A percentile compares a stretch with the other conserved stretches of the same genome.
These are phyloP conservation scores for Danio albolineatus DNA, from an alignment of 2,797 vertebrate genomes.

Conservation along the genomic window DNA sequence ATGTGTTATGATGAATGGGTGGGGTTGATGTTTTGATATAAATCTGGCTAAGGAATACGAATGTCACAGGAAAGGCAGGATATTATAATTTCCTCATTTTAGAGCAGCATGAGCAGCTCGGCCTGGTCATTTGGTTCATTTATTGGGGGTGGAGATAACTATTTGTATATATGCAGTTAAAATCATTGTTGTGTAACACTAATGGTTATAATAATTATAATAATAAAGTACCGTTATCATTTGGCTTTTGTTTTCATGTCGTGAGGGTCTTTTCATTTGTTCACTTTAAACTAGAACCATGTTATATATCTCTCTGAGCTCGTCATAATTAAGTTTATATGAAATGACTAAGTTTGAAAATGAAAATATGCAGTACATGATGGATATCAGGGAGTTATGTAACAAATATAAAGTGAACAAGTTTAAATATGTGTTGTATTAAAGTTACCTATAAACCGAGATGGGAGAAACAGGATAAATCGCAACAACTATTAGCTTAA, in stretches of 20 bases:
- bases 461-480: background rate
- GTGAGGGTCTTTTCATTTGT: background rate
- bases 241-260: slow-evolving; percentile 25
- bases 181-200: slow-evolving; percentile 51
- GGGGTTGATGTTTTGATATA: slow-evolving; percentile 57
- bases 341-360: background rate
- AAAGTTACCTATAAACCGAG: background rate
- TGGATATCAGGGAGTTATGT: background rate
- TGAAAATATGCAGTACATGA: background rate
- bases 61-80: slow-evolving; percentile 58
- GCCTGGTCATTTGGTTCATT: slow-evolving; percentile 1
- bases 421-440: background rate
- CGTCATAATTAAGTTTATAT: background rate
- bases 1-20: slow-evolving; percentile 57
- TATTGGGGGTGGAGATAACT: background rate
- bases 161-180: slow-evolving; percentile 41
- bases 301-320: background rate
- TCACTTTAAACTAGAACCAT: background rate
- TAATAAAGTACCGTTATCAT: slow-evolving; percentile 31
- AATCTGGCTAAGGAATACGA: slow-evolving; percentile 55
- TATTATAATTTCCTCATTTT: slow-evolving; percentile 57
- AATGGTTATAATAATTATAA: slow-evolving; percentile 43
- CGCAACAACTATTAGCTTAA: background rate
- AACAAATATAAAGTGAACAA: background rate
- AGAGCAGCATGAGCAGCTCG: slow-evolving; percentile 42